Base-by-base conservation (phyloP, 2,797 vertebrate species). In the Thaleichthys pacificus region DNA sequence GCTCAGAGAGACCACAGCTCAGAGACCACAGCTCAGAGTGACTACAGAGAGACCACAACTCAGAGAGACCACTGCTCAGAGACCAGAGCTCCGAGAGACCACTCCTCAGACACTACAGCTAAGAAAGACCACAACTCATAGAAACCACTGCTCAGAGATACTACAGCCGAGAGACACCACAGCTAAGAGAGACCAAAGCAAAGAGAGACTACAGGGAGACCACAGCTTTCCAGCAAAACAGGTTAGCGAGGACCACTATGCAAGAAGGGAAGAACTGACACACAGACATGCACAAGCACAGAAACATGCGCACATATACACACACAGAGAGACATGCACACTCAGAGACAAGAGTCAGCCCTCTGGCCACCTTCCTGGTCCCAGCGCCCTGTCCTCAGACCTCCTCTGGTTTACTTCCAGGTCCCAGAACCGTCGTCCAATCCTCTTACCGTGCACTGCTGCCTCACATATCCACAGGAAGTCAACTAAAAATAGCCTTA, bases 401-500 rank as follows among this genome's bases (percentile, higher is more conserved):
- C 42, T 47, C 9, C 42, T 12, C 12, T 47, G 42, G 9, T 47
- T 47, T 3, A 47, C 42, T 68, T 63, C 72, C 69, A 61, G 56
- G 74, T 24, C 63, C 22, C 6, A 24, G 47, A 22, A 26, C 61
- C 0, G 28, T 35, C 54, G 26, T 57, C 30, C 49, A 57, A 8
- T 26, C 66, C 51, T 11, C 54, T 32, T 30, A 6, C 42, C 22
- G 42, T 62, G 38, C 68, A 70, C 61, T 24, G 60, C 66, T 71
- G 68, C 61, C 65, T 69, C 74, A 61, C 22, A 71, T 61, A 56
- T 51, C 54, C 72, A 77, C 77, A 85, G 83, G 80, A 86, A 84
- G 93, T 93, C 91, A 89, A 91, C 94, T 95, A 95, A 95, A 94
- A 95, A 95, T 95, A 96, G 94, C 24, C 92, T 91, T 51, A 92